A percentile compares a stretch with the other conserved stretches of the same genome.
These are phyloP conservation scores for Xestoiulus laeticollis DNA, from an alignment of 2,888 invertebrate species.

Conservation along the genomic window DNA sequence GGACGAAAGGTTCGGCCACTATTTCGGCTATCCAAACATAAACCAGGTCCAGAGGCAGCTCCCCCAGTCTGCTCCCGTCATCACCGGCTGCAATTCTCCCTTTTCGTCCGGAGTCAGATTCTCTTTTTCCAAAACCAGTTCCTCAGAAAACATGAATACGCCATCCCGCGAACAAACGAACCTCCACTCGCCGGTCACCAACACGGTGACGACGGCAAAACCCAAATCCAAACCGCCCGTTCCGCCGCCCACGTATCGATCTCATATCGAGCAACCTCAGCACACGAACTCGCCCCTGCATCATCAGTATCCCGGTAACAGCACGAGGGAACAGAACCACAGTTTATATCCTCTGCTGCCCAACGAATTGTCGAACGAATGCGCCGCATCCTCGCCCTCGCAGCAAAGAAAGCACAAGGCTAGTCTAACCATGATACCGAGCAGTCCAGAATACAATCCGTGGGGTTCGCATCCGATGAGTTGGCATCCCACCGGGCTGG, in stretches of 20 bases:
- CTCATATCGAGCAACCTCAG: conserved; percentile 7
- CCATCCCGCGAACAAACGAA: background rate
- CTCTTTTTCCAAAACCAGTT: conserved; percentile 15
- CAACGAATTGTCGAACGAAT: background rate
- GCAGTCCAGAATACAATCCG: conserved; percentile 27
- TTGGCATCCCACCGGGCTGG: conserved; percentile 32
- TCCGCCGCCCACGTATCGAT: conserved; percentile 51
- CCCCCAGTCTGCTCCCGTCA: conserved; percentile 51
- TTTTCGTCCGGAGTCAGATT: conserved; percentile 44
- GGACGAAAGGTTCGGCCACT: background rate
- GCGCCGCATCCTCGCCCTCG: background rate
- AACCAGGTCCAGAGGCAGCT: background rate
- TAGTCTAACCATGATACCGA: conserved; percentile 54
- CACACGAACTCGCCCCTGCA: background rate
- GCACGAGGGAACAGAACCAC: conserved; percentile 13
- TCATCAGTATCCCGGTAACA: conserved; percentile 13
- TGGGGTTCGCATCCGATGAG: background rate
- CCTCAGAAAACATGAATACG: background rate
- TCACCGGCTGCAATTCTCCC: background rate
- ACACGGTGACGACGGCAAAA: background rate
- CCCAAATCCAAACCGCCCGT: conserved; percentile 47
- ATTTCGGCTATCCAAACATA: conserved; percentile 1
- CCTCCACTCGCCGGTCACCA: background rate
- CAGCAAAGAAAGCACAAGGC: conserved; percentile 51
- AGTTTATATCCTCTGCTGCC: conserved; percentile 38